Evolutionary conservation across 2,113 vertebrate species (phyloP).

Genomic region (Peromyscus maniculatus): DNA sequence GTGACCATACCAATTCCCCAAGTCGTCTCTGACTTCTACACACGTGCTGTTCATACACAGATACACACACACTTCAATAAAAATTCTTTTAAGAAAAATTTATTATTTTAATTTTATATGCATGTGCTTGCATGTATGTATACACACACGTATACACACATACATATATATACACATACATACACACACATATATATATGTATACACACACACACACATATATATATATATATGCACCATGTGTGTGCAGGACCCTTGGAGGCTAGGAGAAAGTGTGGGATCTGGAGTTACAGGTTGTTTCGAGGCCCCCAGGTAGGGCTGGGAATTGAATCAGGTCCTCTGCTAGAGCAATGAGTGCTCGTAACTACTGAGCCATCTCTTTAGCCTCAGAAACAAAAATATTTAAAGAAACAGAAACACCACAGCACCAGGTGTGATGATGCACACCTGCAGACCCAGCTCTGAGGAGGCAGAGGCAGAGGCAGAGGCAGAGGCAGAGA

Average conservation of each 20-base stretch:
- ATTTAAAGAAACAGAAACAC: background rate
- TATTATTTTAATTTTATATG: no score
- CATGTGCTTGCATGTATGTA: background rate
- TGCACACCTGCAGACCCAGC: background rate
- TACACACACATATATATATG: background rate
- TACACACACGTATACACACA: background rate
- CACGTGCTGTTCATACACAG: background rate
- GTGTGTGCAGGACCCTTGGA: background rate
- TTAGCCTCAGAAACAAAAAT: background rate
- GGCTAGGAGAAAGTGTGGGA: background rate
- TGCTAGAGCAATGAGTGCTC: background rate
- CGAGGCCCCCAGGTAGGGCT: background rate
- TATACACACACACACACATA: background rate
- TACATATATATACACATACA: background rate
- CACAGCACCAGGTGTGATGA: no score
- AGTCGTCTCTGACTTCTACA: background rate
- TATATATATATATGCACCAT: background rate
- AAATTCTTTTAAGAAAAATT: no score
- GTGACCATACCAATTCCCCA: background rate
- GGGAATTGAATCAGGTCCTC: background rate
- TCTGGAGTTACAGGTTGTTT: background rate
- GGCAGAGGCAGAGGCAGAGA: background rate
- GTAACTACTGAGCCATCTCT: background rate
- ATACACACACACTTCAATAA: background rate
- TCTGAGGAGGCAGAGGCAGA: background rate